Conservation (phyloP, 2,797 vertebrate genomes). For the Podarcis siculus region DNA sequence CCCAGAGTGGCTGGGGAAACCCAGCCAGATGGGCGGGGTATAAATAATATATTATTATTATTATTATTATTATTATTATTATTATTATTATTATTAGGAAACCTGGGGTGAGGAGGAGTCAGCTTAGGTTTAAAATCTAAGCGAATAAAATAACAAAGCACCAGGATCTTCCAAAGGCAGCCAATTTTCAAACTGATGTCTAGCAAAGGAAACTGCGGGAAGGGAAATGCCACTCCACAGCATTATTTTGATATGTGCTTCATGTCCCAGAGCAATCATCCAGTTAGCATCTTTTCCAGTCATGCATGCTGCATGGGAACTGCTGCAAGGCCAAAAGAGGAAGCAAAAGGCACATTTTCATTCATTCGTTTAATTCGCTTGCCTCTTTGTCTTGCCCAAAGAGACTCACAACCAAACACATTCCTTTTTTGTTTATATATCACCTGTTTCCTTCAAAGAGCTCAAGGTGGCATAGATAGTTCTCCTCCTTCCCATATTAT, state of each 20-base stretch:
- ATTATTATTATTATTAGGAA: background rate
- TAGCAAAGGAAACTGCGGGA: background rate
- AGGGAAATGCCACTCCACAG: background rate
- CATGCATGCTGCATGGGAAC: fast-evolving
- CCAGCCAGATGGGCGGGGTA: too few relatives aligned
- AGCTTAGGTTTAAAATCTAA: background rate
- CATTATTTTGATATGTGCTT: background rate
- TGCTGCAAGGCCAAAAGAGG: background rate
- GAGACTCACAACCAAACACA: too few relatives aligned
- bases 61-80: too few relatives aligned
- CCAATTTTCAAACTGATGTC: background rate
- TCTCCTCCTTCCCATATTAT: too few relatives aligned
- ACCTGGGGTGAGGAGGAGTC: background rate
- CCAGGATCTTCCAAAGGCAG: fast-evolving
- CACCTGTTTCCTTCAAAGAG: too few relatives aligned
- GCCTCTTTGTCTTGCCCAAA: background rate
- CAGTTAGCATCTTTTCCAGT: fast-evolving
- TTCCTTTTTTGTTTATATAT: too few relatives aligned
- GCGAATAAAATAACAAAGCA: background rate
- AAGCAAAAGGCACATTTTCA: background rate
- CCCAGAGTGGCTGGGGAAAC: too few relatives aligned
- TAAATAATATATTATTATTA: too few relatives aligned
- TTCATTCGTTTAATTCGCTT: background rate
- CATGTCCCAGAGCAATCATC: fast-evolving
- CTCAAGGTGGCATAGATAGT: too few relatives aligned